Conservation (phyloP, 2,797 vertebrate genomes). For the Huso huso region DNA sequence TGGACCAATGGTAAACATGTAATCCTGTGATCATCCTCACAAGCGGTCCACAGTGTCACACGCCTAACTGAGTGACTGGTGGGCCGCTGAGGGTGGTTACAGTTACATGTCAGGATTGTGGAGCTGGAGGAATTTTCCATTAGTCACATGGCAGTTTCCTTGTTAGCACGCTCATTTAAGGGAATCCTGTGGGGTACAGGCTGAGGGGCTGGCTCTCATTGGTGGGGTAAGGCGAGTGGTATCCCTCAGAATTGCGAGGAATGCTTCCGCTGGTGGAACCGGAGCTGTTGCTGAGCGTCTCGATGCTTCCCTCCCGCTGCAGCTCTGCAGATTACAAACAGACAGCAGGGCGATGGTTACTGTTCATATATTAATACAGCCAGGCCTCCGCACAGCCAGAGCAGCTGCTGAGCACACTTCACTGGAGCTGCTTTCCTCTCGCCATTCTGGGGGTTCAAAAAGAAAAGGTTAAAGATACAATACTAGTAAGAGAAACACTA, state of each 20-base stretch:
- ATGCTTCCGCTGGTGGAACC: conserved; percentile 96
- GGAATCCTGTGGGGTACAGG: conserved; percentile 86
- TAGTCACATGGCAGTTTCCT: conserved; percentile 26
- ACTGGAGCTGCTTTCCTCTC: too few relatives aligned
- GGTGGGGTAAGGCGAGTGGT: conserved; percentile 87
- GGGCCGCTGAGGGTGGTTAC: background rate
- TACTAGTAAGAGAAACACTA: too few relatives aligned
- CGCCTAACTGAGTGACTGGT: background rate
- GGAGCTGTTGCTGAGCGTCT: conserved; percentile 97
- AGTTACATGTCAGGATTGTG: conserved; percentile 21
- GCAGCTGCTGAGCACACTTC: too few relatives aligned
- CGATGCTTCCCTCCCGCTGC: conserved; percentile 97
- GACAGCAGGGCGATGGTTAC: conserved; percentile 16
- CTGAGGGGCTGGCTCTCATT: conserved; percentile 94
- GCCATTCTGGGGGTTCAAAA: too few relatives aligned
- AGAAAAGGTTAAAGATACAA: too few relatives aligned
- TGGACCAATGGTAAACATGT: background rate
- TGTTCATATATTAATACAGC: background rate
- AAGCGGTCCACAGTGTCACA: background rate
- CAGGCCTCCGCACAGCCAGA: too few relatives aligned
- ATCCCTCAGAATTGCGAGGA: conserved; percentile 90
- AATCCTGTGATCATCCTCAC: background rate
- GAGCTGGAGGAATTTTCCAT: conserved; percentile 19
- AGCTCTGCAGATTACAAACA: conserved; percentile 68
- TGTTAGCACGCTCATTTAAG: conserved; percentile 36